These are phyloP conservation scores for Pegoplata infirma DNA, from an alignment of 2,888 invertebrate species.

Conservation along the genomic window DNA sequence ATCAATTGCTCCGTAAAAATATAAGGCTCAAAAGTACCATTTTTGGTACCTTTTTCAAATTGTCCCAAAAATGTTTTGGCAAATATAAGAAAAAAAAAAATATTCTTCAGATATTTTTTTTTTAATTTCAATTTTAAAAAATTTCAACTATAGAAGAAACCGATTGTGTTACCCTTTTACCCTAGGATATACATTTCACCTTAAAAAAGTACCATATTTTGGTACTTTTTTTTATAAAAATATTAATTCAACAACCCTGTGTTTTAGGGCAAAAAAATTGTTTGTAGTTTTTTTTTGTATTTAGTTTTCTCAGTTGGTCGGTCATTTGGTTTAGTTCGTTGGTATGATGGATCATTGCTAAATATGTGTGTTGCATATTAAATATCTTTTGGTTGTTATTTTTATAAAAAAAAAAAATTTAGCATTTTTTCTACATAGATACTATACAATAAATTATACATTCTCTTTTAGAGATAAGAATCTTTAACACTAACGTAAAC, in stretches of 20 bases:
- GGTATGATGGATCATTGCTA: conserved; percentile 37
- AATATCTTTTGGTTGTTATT: conserved; percentile 30
- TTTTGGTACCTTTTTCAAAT: no score
- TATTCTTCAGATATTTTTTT: no score
- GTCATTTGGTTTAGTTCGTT: conserved; percentile 28
- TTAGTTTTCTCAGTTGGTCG: conserved; percentile 34
- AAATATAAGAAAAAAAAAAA: no score
- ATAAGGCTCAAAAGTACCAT: no score
- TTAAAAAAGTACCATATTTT: no score
- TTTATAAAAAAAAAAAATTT: background rate
- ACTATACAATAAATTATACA: conserved; percentile 37
- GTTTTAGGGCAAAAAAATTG: background rate
- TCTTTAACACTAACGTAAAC: conserved; percentile 20
- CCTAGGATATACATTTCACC: background rate
- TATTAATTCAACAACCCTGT: background rate
- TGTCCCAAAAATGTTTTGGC: no score
- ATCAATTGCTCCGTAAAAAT: no score
- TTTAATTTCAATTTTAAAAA: no score
- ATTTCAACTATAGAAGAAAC: no score
- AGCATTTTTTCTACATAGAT: background rate
- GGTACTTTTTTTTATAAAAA: background rate
- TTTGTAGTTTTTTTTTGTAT: no score
- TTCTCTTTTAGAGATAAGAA: conserved; percentile 27
- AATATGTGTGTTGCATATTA: conserved; percentile 58
- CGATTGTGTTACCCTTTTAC: no score